Percentiles rank a stretch among this genome's conserved stretches.
phyloP scores from a whole-genome alignment of 2,113 vertebrate species.

The Leucosticte australis region DNA sequence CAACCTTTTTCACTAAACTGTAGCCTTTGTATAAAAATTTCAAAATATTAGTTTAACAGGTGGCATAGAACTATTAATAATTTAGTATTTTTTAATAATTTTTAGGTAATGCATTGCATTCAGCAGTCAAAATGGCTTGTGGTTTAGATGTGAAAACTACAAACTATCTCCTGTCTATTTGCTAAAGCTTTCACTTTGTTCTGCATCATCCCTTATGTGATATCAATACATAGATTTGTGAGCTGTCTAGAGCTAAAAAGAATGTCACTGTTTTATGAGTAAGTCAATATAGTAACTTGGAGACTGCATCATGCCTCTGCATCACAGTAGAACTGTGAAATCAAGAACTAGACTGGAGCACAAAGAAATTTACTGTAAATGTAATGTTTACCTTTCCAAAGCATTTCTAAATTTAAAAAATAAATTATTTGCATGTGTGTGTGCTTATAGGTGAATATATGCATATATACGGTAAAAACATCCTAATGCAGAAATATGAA shows the following conservation, averaged over 20 bases:
- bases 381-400: background rate
- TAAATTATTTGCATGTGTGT: background rate
- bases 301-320: background rate
- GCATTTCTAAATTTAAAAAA: background rate
- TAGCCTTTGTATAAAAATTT: background rate
- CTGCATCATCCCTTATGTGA: background rate
- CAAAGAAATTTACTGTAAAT: background rate
- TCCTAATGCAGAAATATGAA: background rate
- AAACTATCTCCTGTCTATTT: background rate
- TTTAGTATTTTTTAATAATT: background rate
- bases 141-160: background rate
- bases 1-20: background rate
- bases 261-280: background rate
- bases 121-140: background rate
- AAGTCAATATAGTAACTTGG: background rate
- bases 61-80: background rate
- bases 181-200: background rate
- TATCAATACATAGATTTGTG: background rate
- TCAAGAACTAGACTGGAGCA: background rate
- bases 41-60: background rate
- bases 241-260: background rate
- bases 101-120: background rate
- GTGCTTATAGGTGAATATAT: accelerated
- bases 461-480: background rate
- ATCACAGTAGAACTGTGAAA: background rate